A percentile compares a stretch with the other conserved stretches of the same genome.
Conservation (phyloP, 2,113 vertebrate genomes). For the Anhinga rufa region DNA sequence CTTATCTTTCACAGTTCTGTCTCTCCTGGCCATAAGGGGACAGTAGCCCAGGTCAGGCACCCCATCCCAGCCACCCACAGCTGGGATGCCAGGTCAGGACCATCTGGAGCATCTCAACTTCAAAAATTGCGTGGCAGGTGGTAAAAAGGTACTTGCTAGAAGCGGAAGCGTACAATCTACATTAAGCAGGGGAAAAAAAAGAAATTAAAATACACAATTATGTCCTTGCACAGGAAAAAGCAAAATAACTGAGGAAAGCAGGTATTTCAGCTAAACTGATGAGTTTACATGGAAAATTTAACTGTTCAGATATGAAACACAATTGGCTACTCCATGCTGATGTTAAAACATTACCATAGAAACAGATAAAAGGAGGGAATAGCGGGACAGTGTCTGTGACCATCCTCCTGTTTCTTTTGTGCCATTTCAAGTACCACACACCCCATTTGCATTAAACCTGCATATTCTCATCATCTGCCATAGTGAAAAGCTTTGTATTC, state of each 20-base stretch:
- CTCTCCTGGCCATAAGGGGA: background rate
- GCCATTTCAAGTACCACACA: background rate
- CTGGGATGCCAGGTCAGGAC: background rate
- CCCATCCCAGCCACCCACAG: background rate
- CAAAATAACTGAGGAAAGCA: background rate
- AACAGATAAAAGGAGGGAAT: background rate
- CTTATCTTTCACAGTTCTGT: background rate
- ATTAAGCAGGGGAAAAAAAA: background rate
- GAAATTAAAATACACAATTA: background rate
- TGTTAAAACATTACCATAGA: background rate
- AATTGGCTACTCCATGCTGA: background rate
- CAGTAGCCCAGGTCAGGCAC: background rate
- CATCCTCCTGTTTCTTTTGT: no score
- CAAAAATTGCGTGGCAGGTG: background rate
- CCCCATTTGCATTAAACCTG: background rate
- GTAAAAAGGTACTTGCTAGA: background rate
- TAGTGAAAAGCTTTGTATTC: background rate
- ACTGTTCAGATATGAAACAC: background rate
- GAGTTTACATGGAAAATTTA: slow-evolving; percentile 12
- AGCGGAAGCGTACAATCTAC: background rate
- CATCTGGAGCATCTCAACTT: background rate
- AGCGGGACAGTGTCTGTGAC: background rate
- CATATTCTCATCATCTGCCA: background rate
- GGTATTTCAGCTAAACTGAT: background rate
- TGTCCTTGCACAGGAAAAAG: background rate